Percentiles rank a stretch among this genome's conserved stretches.
Evolutionary conservation across 2,797 vertebrate genomes (phyloP).

Genomic region (Cercopithecus hamlyni): DNA sequence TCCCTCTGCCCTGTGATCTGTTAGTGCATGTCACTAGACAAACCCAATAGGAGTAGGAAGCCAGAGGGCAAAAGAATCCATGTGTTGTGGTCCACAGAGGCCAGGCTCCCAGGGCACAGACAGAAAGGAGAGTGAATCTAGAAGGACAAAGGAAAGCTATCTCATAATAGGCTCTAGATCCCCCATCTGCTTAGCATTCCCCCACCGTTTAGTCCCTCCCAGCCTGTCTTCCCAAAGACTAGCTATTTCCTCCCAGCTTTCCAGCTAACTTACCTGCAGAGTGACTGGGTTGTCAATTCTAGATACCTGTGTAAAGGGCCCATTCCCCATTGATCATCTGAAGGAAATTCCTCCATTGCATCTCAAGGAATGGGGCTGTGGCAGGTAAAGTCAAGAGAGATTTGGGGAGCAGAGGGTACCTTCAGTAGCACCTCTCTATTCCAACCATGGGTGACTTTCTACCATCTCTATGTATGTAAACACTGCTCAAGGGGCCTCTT

Average conservation of each 20-base stretch:
- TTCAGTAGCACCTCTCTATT: neutral
- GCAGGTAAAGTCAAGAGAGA: neutral
- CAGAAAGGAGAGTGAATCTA: neutral
- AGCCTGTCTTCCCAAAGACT: neutral
- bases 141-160: neutral
- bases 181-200: neutral
- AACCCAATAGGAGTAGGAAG: neutral
- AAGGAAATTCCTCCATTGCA: neutral
- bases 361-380: neutral
- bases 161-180: neutral
- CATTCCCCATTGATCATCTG: neutral
- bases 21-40: neutral
- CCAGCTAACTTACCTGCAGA: neutral
- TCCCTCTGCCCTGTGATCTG: neutral
- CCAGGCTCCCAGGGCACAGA: neutral
- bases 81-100: neutral
- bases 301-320: neutral
- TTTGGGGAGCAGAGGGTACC: neutral
- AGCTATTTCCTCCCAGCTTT: neutral
- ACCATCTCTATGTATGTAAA: neutral
- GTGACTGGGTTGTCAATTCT: neutral
- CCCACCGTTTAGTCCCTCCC: neutral
- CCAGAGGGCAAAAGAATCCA: neutral
- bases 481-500: neutral
- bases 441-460: neutral